These are phyloP conservation scores for Triplophysa rosa DNA, from an alignment of 2,113 vertebrate genomes.

Conservation along the genomic window DNA sequence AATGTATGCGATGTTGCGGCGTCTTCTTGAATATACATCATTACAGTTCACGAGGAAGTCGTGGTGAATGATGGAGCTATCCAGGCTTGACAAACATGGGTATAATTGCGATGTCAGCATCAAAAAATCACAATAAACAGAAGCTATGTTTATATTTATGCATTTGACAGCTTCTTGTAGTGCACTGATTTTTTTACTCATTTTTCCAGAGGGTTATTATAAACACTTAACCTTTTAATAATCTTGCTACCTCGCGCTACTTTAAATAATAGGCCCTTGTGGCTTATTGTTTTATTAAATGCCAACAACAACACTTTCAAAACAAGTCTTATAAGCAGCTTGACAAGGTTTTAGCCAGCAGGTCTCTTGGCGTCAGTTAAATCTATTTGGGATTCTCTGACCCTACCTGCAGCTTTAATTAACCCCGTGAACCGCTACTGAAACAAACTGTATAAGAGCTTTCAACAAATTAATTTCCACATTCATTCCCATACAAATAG, in stretches of 20 bases:
- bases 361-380: not conserved
- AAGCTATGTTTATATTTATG: not conserved
- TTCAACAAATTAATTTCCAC: conserved; percentile 34
- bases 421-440: conserved; percentile 16
- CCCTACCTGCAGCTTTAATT: conserved; percentile 37
- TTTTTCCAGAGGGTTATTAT: no score
- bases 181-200: no score
- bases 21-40: conserved; percentile 46
- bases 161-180: no score
- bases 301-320: not conserved
- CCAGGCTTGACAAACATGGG: conserved; percentile 39
- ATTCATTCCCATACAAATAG: conserved; percentile 1
- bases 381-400: conserved; percentile 12
- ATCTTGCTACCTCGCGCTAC: no score
- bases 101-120: conserved; percentile 27
- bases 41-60: conserved; percentile 28
- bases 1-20: conserved; percentile 58
- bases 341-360: conserved; percentile 8
- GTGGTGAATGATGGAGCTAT: conserved; percentile 58
- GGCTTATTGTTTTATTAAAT: conserved; percentile 2
- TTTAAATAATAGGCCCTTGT: not conserved
- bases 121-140: not conserved
- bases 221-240: not conserved
- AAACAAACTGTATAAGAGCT: conserved; percentile 31
- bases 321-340: conserved; percentile 4